Evolutionary conservation across 2,888 invertebrate genomes (phyloP), one percentile per base, ranked within the genome.

Genomic region (Lithosia quadra): DNA sequence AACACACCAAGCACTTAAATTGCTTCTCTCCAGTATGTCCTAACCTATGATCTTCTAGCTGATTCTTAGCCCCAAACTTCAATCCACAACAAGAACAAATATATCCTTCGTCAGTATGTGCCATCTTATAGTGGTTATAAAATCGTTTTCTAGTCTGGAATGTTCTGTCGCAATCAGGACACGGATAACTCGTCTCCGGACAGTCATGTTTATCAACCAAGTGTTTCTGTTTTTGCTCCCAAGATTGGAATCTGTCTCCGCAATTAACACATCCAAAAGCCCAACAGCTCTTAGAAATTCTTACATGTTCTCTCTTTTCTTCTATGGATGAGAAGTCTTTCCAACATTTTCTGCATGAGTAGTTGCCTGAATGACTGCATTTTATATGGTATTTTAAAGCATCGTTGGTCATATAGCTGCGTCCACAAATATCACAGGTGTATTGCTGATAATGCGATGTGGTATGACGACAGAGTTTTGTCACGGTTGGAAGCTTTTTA

Each of bases 11-110:
- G 72, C 96, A 96, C 57, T 88, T 84, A 53, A 88, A 92, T 1
- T 85, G 83, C 70, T 94, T 95, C 68, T 95, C 95, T 2, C 93
- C 91, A 0, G 95, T 94, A 77, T 96, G 96, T 0, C 90, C 91
- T 0, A 93, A 84, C 63, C 86, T 88, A 71, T 96, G 96, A 1
- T 95, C 90, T 4, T 92, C 89, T 55, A 93, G 75, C 11, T 80
- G 74, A 15, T 81, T 83, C 56, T 88, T 89, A 0, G 86, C 85
- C 0, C 78, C 80, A 75, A 92, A 93, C 62, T 89, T 91, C 5
- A 88, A 76, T 0, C 90, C 90, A 59, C 93, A 93, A 56, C 86
- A 90, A 0, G 89, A 80, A 72, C 94, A 94, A 0, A 85, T 71
- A 18, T 84, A 87, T 0, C 80, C 86, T 13, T 90, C 90, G 65